Conservation (phyloP, 2,888 invertebrate genomes). For the Amiota minor region DNA sequence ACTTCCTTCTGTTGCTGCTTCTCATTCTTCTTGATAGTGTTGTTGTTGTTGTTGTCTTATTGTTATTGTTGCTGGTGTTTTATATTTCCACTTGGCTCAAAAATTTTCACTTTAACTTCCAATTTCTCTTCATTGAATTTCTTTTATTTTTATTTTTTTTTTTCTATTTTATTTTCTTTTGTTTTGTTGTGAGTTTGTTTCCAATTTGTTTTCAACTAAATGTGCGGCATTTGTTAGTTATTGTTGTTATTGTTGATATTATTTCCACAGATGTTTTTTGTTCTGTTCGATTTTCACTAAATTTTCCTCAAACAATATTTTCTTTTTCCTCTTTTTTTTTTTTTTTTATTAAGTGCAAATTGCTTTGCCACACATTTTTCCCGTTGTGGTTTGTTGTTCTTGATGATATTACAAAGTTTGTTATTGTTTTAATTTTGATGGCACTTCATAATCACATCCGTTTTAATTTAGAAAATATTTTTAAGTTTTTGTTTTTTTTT, state of each 20-base stretch:
- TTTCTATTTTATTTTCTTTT: constrained; percentile 68
- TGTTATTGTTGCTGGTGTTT: constrained; percentile 40
- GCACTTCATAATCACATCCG: constrained; percentile 18
- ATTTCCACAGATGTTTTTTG: constrained; percentile 1
- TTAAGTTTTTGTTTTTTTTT: no score
- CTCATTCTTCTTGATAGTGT: constrained; percentile 1
- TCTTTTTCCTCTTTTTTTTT: not conserved
- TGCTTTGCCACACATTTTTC: not conserved
- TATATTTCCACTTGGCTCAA: not conserved
- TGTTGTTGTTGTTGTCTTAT: constrained; percentile 43
- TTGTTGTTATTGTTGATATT: constrained; percentile 37
- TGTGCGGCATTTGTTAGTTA: constrained; percentile 37
- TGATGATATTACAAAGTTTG: not conserved
- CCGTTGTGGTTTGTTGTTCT: constrained; percentile 13
- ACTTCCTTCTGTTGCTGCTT: not conserved
- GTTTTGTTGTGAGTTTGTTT: constrained; percentile 50
- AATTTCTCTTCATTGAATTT: constrained; percentile 17
- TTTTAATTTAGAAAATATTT: constrained; percentile 1
- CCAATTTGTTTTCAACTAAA: constrained; percentile 9
- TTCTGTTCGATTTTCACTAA: no score
- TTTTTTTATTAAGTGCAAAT: not conserved
- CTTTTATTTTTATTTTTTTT: constrained; percentile 50
- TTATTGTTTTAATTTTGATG: constrained; percentile 11
- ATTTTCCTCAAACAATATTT: not conserved
- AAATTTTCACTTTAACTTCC: not conserved